Evolutionary conservation across 2,888 invertebrate genomes (phyloP), one percentile per base, ranked within the genome.

Genomic region (Lepidochrysops patricia): DNA sequence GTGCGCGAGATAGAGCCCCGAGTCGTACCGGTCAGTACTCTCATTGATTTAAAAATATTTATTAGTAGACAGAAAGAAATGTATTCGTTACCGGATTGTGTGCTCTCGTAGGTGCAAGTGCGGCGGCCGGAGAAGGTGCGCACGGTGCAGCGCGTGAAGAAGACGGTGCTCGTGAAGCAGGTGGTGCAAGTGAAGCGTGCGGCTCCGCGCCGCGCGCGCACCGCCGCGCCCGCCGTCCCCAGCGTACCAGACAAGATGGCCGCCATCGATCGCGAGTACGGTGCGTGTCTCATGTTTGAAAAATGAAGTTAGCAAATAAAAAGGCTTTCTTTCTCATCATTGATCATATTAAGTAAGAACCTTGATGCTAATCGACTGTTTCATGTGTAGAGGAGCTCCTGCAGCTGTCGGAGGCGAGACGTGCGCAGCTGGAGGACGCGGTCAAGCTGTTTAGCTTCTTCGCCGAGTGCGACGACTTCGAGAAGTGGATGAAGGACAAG

Each of bases 401-500:
- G 60, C 92, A 95, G 61, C 90, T 96, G 62, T 96, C 97, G 0
- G 90, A 93, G 70, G 92, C 94, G 25, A 92, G 98, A 0, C 94
- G 95, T 65, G 93, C 94, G 0, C 92, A 97, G 37, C 90, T 99
- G 3, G 97, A 97, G 69, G 98, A 98, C 76, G 96, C 98, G 0
- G 97, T 98, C 69, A 93, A 96, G 69, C 87, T 98, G 61, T 98
- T 96, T 84, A 95, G 95, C 59, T 98, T 99, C 90, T 98, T 97
- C 84, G 93, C 96, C 7, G 98, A 99, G 76, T 99, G 99, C 81
- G 98, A 98, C 72, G 98, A 98, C 83, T 98, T 99, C 77, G 98
- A 98, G 80, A 94, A 94, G 70, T 99, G 99, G 98, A 97, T 98
- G 82, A 95, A 94, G 71, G 98, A 98, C 67, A 98, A 98, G 82